A percentile compares a stretch with the other conserved stretches of the same genome.
Evolutionary conservation across 2,797 vertebrate species (phyloP).

Genomic region (Eospalax fontanierii): DNA sequence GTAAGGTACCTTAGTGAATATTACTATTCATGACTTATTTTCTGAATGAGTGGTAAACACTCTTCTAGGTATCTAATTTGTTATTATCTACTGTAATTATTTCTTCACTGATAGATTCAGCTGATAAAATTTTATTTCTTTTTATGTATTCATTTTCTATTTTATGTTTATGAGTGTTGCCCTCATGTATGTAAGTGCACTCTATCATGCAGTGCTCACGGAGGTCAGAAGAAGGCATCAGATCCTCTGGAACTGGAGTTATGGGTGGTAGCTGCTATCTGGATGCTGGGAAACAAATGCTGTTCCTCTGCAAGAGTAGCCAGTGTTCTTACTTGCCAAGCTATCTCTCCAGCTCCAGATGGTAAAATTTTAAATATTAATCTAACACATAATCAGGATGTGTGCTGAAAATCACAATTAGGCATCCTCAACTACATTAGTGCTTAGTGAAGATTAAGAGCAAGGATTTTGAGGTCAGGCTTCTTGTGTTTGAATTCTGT

Average conservation of each 20-base stretch:
- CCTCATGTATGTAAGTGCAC: not conserved
- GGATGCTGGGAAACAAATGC: too few relatives aligned
- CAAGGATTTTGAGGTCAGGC: not conserved
- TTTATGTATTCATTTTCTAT: not conserved
- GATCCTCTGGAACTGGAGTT: too few relatives aligned
- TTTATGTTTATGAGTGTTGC: not conserved
- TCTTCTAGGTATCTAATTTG: not conserved
- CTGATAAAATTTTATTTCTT: too few relatives aligned
- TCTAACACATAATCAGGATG: not conserved
- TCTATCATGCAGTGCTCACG: too few relatives aligned
- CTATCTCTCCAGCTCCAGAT: too few relatives aligned
- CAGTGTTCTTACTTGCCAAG: too few relatives aligned
- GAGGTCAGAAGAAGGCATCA: too few relatives aligned
- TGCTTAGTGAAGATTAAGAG: slow-evolving; percentile 22
- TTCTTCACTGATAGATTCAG: too few relatives aligned
- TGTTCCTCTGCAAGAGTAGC: too few relatives aligned
- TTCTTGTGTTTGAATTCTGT: not conserved
- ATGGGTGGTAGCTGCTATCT: too few relatives aligned
- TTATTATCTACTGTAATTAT: too few relatives aligned
- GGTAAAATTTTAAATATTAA: slow-evolving; percentile 49
- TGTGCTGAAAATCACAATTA: slow-evolving; percentile 26
- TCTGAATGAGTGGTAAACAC: slow-evolving; percentile 52
- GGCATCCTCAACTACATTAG: not conserved
- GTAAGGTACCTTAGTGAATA: not conserved
- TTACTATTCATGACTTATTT: slow-evolving; percentile 63